These are phyloP conservation scores for Myodes glareolus DNA, from an alignment of 2,113 vertebrate species.

Conservation along the genomic window DNA sequence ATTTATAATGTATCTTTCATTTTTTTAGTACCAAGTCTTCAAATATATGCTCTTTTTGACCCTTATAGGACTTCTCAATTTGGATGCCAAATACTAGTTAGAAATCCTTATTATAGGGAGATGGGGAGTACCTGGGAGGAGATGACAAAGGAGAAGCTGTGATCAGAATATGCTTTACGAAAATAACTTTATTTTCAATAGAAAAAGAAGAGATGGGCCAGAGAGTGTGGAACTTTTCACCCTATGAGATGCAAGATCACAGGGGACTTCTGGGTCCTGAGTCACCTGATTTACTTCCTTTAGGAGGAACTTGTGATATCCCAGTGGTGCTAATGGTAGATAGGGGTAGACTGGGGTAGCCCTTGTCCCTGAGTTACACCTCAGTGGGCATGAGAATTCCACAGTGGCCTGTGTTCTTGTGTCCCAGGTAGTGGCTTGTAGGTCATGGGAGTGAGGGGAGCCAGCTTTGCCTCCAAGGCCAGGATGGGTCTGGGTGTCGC, in stretches of 20 bases:
- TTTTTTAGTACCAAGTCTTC: neutral
- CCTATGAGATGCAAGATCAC: neutral
- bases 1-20: neutral
- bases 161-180: neutral
- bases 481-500: neutral
- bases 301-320: neutral
- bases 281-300: neutral
- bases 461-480: neutral
- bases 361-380: neutral
- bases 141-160: neutral
- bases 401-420: neutral
- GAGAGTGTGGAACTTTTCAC: neutral
- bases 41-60: slow-evolving; percentile 12
- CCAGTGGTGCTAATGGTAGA: neutral
- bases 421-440: neutral
- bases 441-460: neutral
- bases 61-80: neutral
- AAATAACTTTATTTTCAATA: neutral
- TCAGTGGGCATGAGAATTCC: neutral
- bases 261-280: neutral
- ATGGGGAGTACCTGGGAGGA: neutral
- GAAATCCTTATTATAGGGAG: neutral
- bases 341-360: neutral
- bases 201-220: neutral
- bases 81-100: slow-evolving; percentile 13